Conservation (phyloP, 2,797 vertebrate species). For the Lycodopsis pacificus region DNA sequence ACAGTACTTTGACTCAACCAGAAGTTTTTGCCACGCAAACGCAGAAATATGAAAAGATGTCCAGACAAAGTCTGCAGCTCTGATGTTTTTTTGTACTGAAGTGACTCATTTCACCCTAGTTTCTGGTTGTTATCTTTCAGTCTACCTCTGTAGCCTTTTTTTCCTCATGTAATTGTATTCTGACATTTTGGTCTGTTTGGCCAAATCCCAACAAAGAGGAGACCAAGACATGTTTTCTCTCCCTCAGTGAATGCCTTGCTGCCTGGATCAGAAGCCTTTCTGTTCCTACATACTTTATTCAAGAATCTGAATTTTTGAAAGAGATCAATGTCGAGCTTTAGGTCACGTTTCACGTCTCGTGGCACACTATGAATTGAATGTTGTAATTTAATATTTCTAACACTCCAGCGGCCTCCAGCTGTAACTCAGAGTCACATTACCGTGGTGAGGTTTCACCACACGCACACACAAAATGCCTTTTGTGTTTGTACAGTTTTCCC, state of each 20-base stretch:
- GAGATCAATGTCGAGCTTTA: slow-evolving; percentile 36
- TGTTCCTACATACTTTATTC: slow-evolving; percentile 36
- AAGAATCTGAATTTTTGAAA: slow-evolving; percentile 12
- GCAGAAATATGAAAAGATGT: slow-evolving; percentile 1
- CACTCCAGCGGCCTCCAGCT: slow-evolving; percentile 66
- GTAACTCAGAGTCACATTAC: slow-evolving; percentile 67
- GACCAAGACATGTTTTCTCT: background rate
- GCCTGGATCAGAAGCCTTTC: background rate
- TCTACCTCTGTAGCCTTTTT: background rate
- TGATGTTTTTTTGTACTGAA: background rate
- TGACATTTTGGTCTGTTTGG: background rate
- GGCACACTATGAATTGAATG: slow-evolving; percentile 42
- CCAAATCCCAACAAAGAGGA: background rate
- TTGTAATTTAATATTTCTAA: slow-evolving; percentile 70
- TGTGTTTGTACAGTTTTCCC: slow-evolving; percentile 64
- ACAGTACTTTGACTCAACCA: slow-evolving; percentile 6
- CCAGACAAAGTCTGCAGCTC: background rate
- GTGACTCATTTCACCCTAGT: slow-evolving; percentile 3
- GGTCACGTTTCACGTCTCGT: slow-evolving; percentile 58
- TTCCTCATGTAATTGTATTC: background rate
- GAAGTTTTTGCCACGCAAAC: background rate
- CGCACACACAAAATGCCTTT: slow-evolving; percentile 24
- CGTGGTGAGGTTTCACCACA: slow-evolving; percentile 40
- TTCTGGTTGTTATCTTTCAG: background rate
- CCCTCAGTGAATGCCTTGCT: background rate